Evolutionary conservation across 2,888 invertebrate species (phyloP).

Genomic region (Hypercompe scribonia): DNA sequence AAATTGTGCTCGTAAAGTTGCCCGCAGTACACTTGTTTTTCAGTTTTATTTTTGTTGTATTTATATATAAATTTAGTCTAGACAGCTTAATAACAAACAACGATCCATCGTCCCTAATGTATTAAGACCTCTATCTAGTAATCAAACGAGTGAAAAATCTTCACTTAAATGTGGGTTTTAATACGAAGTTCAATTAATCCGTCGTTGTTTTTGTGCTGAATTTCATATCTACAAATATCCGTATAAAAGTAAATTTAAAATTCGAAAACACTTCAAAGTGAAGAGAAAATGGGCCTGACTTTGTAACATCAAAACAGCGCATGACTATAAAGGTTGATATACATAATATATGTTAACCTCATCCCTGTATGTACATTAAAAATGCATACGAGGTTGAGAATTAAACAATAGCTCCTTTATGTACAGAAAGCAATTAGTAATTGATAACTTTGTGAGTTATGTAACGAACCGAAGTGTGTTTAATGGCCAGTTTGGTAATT

Average conservation of each 20-base stretch:
- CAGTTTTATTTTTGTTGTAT: no score
- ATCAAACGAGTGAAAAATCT: no score
- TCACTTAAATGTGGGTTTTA: background rate
- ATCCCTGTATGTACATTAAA: constrained; percentile 29
- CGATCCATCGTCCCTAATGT: no score
- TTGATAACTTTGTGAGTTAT: constrained; percentile 25
- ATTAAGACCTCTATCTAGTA: no score
- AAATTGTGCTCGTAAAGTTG: no score
- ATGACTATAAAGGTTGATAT: constrained; percentile 31
- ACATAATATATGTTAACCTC: constrained; percentile 38
- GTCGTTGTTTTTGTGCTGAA: background rate
- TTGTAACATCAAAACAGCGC: constrained; percentile 22
- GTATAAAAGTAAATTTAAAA: constrained; percentile 22
- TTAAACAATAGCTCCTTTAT: constrained; percentile 29
- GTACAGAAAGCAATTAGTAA: constrained; percentile 33
- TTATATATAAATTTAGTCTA: no score
- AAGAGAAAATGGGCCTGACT: constrained; percentile 23
- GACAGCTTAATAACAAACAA: no score
- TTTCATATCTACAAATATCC: constrained; percentile 11
- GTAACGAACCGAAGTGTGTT: constrained; percentile 24
- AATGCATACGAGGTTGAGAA: constrained; percentile 25
- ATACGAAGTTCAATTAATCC: background rate
- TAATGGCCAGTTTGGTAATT: constrained; percentile 18
- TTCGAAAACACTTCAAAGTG: constrained; percentile 24
- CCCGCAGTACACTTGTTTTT: no score